phyloP scores from a whole-genome alignment of 2,888 invertebrate species.

The Trileptium ribeirensis region DNA sequence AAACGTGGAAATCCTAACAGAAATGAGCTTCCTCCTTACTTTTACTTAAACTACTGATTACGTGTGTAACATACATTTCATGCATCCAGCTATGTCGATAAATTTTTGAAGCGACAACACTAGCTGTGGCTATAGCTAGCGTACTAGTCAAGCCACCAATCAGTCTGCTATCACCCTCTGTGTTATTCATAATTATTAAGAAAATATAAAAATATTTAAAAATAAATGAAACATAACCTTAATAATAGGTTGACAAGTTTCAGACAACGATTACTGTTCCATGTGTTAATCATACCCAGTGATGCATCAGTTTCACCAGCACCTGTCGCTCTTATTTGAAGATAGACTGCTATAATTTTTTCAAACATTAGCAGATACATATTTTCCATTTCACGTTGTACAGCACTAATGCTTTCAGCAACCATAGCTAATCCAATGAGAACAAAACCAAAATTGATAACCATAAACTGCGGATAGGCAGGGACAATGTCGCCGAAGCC shows the following conservation, averaged over 20 bases:
- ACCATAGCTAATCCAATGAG: constrained; percentile 26
- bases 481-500: constrained; percentile 28
- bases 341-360: not conserved
- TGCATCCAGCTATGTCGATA: too few relatives aligned
- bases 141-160: too few relatives aligned
- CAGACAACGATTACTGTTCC: not conserved
- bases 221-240: too few relatives aligned
- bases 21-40: too few relatives aligned
- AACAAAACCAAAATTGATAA: constrained; percentile 25
- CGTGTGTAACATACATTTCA: too few relatives aligned
- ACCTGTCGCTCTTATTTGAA: not conserved
- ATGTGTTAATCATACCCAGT: not conserved
- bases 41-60: too few relatives aligned
- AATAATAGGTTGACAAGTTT: not conserved
- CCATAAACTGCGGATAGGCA: constrained; percentile 23
- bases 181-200: too few relatives aligned
- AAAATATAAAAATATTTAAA: too few relatives aligned
- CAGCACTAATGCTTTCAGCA: constrained; percentile 21
- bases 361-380: constrained; percentile 18
- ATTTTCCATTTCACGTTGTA: constrained; percentile 22
- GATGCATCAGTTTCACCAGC: not conserved
- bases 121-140: too few relatives aligned
- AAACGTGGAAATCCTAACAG: too few relatives aligned
- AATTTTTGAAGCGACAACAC: too few relatives aligned
- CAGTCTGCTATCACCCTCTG: too few relatives aligned